Evolutionary conservation across 2,888 invertebrate genomes (phyloP).

Genomic region (Oscheius sp.): DNA sequence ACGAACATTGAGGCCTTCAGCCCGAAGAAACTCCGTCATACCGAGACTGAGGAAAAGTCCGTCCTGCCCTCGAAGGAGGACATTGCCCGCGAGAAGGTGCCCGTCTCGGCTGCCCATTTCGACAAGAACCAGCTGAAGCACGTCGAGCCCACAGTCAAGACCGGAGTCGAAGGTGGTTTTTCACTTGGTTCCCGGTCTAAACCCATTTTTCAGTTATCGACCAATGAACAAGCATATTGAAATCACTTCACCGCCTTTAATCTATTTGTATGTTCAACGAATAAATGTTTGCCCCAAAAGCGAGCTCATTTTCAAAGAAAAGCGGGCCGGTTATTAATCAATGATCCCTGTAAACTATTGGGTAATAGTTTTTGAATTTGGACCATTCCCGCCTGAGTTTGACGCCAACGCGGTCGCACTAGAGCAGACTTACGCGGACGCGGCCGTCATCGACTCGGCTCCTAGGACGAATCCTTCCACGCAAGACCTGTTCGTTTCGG

Average conservation of each 20-base stretch:
- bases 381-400: not conserved
- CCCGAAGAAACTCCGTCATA: slow-evolving; percentile 61
- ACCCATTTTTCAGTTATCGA: slow-evolving; percentile 10
- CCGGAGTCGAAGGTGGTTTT: slow-evolving; percentile 48
- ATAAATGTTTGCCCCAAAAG: not conserved
- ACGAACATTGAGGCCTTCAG: slow-evolving; percentile 90
- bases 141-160: slow-evolving; percentile 65
- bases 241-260: not conserved
- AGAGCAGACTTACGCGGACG: slow-evolving; percentile 3
- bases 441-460: slow-evolving; percentile 1
- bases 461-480: slow-evolving; percentile 32
- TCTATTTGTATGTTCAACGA: slow-evolving; percentile 1
- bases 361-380: not conserved
- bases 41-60: slow-evolving; percentile 67
- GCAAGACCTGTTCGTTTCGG: slow-evolving; percentile 30
- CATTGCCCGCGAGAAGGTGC: slow-evolving; percentile 67
- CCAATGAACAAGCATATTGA: not conserved
- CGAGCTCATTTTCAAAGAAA: too few species aligned
- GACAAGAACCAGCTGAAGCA: slow-evolving; percentile 64
- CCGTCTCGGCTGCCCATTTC: slow-evolving; percentile 61
- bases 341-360: too few species aligned
- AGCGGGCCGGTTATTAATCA: too few species aligned
- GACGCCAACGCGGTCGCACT: slow-evolving; percentile 14
- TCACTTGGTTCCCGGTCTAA: too few species aligned
- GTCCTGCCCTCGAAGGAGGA: slow-evolving; percentile 57